Evolutionary conservation across 2,888 invertebrate species (phyloP).

Genomic region (Drosophila eohydei): DNA sequence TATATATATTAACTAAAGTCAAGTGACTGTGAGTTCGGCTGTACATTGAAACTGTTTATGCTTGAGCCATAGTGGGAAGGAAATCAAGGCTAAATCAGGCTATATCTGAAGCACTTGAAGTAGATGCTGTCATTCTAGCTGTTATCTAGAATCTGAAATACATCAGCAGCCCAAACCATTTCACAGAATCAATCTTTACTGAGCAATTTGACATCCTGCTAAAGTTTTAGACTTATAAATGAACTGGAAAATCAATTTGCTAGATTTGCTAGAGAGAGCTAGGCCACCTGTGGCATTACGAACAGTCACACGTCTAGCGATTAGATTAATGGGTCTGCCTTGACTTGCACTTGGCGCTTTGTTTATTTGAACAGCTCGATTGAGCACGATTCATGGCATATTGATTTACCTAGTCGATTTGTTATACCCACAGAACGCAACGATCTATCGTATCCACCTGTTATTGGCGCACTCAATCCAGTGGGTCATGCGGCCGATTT

Average conservation of each 20-base stretch:
- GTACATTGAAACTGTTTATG: background rate
- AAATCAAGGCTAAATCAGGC: background rate
- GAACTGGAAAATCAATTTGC: too few relatives aligned
- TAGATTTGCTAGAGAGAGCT: too few relatives aligned
- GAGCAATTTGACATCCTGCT: too few relatives aligned
- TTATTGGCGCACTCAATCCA: slow-evolving; percentile 84
- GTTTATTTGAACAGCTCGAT: slow-evolving; percentile 17
- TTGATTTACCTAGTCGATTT: slow-evolving; percentile 38
- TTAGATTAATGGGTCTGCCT: slow-evolving; percentile 15
- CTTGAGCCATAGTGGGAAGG: background rate
- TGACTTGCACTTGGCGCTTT: background rate
- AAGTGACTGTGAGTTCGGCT: background rate
- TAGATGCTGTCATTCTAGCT: too few relatives aligned
- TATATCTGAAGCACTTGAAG: too few relatives aligned
- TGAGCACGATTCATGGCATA: slow-evolving; percentile 19
- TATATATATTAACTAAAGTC: background rate
- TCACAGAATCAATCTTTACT: too few relatives aligned
- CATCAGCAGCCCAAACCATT: too few relatives aligned
- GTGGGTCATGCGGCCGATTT: slow-evolving; percentile 88
- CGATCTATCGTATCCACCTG: slow-evolving; percentile 85
- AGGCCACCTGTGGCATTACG: too few relatives aligned
- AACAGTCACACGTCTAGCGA: background rate
- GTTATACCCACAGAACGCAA: slow-evolving; percentile 78
- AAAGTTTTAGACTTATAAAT: too few relatives aligned
- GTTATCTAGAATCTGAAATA: too few relatives aligned